Percentiles rank a stretch among this genome's conserved stretches.
phyloP scores from a whole-genome alignment of 2,113 vertebrate species.

The Lycaon pictus region DNA sequence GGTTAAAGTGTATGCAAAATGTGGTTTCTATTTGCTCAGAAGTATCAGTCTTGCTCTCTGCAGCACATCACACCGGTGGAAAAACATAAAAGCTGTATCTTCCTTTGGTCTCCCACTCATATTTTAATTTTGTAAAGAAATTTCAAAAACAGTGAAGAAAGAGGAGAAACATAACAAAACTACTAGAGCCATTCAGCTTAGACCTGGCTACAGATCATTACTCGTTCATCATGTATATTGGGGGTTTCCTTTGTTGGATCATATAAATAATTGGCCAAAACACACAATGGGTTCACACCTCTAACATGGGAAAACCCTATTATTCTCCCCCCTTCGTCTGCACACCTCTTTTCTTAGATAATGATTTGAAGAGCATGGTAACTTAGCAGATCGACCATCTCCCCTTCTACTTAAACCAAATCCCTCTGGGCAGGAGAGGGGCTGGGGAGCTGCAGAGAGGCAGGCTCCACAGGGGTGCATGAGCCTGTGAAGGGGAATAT shows the following conservation, averaged over 20 bases:
- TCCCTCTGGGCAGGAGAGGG: neutral
- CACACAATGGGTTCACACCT: neutral
- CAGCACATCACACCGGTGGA: no score
- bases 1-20: neutral
- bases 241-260: neutral
- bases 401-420: neutral
- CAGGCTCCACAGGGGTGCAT: neutral
- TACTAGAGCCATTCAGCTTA: neutral
- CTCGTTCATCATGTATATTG: neutral
- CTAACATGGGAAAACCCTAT: neutral
- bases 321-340: neutral
- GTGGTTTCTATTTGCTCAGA: neutral
- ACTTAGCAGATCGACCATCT: neutral
- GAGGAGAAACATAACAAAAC: neutral
- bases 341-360: neutral
- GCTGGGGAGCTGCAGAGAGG: neutral
- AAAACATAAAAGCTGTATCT: neutral
- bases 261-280: neutral
- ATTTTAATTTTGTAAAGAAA: neutral
- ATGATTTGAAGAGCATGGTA: neutral
- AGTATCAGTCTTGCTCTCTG: neutral
- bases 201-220: neutral
- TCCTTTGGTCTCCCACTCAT: neutral
- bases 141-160: neutral
- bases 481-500: neutral